Evolutionary conservation across 23 tunicate genomes (phyloP), one percentile per base, ranked within the genome.

Genomic region (Phallusia fumigata): DNA sequence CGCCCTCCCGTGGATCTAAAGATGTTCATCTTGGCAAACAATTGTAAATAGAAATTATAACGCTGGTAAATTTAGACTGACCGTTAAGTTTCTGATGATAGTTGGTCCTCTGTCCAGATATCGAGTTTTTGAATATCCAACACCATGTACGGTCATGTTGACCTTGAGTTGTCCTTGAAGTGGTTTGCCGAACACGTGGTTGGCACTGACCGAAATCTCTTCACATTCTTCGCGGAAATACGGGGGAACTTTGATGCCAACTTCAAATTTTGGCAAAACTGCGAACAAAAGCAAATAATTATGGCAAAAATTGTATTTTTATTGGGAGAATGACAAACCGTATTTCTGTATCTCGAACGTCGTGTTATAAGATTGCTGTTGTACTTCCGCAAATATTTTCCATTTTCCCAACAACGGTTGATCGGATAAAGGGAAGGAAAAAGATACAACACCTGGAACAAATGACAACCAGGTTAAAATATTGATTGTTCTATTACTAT

Each of bases 221-320:
- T 94, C 94, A 85, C 98, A 94, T 22, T 81, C 73, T 18, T 36
- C 19, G 28, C 88, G 85, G 80, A 94, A 94, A 36, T 64, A 90
- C 47, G 98, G 82, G 19, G 98, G 98, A 15, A 93, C 88, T 31
- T 47, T 82, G n/a, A 94, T 94, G 18, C 79, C 45, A 53, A 94
- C 94, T 26, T 89, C 88, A 51, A 94, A 94, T 52, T 94, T 94
- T 44, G 98, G 98, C 58, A 89, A 84, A 74, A 94, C 98, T 93
- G 81, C 40, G 78, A 76, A 65, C 16, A 80, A 64, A 12, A 0
- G 2, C 31, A 10, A 40, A 5, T 10, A 40, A 40, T 44, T 0
- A 52, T 10, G n/a, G 79, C 15, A 3, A 16, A 22, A 58, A 58
- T 58, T 58, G 28, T 16, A 24, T 58, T 40, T 40, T 10, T 10